Evolutionary conservation across 2,113 vertebrate species (phyloP), one percentile per base, ranked within the genome.

Genomic region (Zingel zingel): DNA sequence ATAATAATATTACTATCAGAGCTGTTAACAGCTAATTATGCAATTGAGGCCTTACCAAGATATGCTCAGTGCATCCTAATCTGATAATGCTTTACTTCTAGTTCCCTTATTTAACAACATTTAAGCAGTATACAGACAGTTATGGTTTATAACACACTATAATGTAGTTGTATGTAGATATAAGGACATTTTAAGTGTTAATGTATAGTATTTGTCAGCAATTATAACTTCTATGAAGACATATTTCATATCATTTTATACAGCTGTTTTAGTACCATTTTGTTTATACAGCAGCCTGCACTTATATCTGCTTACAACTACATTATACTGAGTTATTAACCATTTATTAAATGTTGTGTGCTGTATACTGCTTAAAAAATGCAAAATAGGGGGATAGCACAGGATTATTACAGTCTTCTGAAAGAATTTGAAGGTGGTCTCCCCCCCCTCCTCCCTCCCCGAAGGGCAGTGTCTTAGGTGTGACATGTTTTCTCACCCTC

Each of bases 401-500:
- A 58, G 53, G 56, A 72, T 79, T 51, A 54, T 81, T 56, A 33
- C 19, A 25, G 23, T 62, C 51, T 72, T 19, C 56, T 66, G 61
- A 79, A 48, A 76, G 57, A 74, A 58, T 74, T 14, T 71, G 19
- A 59, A 79, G 64, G 64, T 59, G 79, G 58, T 74, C 63, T 12
- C 47, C 7, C 18, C 4, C 62, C 43, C 30, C 18, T 9, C 8
- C n/a, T 43, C 10, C 9, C 10, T 11, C 53, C 8, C 56, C 79
- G 23, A 30, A 77, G 23, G 81, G 27, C 80, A 70, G 81, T 88
- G 85, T 73, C 58, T 88, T 88, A 77, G 89, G 84, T 95, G 82
- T 96, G 95, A 96, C 91, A 71, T 94, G 95, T 94, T 95, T 87
- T 95, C 75, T 50, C 79, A 91, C 74, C 86, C 92, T 89, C 89